Base-by-base conservation (phyloP, 2,113 vertebrate species). In the Hylia prasina region DNA sequence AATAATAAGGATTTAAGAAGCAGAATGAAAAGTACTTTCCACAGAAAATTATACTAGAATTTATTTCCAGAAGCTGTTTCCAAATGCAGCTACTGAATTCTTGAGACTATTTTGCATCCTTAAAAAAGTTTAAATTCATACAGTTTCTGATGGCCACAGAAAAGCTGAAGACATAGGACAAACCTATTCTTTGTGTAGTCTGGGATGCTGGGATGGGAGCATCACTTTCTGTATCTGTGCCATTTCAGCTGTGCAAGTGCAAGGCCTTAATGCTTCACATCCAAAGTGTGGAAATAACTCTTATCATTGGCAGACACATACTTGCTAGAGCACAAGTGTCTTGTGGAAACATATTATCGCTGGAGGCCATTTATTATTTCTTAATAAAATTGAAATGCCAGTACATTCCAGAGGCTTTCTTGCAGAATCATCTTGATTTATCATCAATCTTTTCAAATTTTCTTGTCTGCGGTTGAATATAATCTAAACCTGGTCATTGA, bases 331-430 rank as follows among this genome's bases (percentile, higher is more conserved):
- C 80, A 70, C 33, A 70, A 47, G 86, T 63, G 86, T 87, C 64
- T 11, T 10, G 39, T 54, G 86, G 54, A 92, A 89, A 86, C 2
- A 9, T 76, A 70, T 81, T 92, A 61, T 47, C 44, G 35, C 79
- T 60, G 24, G 9, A 66, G 64, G 56, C 58, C 54, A 16, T 80
- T 90, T 89, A 71, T 89, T 88, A 83, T 90, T 93, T 94, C 42
- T n/a, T 90, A 70, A 83, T 93, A 75, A 86, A 90, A 89, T 73
- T 70, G 60, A 92, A 92, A 87, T 83, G 56, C 60, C 60, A 56
- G 54, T 54, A 18, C 19, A 31, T 77, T 95, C 30, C 72, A 71
- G 72, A 63, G 44, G 56, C 51, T 94, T 84, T 83, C 68, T 92
- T 83, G 80, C 80, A 83, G 71, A 90, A 42, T 78, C 45, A 76